These are phyloP conservation scores for Phalera bucephala DNA, from an alignment of 2,888 invertebrate species.

Conservation along the genomic window DNA sequence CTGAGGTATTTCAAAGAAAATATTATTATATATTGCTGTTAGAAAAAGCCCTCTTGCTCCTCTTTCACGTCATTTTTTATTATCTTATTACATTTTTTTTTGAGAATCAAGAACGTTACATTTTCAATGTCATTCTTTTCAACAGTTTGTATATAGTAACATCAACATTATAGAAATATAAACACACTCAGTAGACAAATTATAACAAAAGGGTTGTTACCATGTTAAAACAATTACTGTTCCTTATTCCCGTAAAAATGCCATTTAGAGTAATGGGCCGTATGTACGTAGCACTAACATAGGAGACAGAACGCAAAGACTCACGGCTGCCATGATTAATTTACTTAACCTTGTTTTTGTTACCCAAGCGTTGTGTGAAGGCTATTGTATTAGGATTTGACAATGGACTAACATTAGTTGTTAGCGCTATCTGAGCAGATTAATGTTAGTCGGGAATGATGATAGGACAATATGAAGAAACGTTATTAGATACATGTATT, in stretches of 20 bases:
- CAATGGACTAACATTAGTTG: constrained; percentile 26
- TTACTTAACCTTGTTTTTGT: constrained; percentile 23
- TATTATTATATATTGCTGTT: no score
- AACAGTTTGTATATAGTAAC: no score
- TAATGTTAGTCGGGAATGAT: constrained; percentile 1
- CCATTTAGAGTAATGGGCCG: neutral
- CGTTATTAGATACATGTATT: neutral
- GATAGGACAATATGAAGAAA: neutral
- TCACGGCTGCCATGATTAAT: constrained; percentile 15
- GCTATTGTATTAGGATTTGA: constrained; percentile 28
- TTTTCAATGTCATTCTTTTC: no score
- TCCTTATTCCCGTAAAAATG: neutral
- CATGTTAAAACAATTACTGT: no score
- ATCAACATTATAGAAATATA: no score
- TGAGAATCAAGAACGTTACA: no score
- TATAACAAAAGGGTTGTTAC: no score
- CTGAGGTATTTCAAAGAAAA: no score
- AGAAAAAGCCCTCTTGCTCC: no score
- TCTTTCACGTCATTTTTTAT: no score
- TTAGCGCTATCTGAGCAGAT: neutral
- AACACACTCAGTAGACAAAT: no score
- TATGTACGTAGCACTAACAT: neutral
- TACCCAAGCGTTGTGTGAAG: constrained; percentile 6
- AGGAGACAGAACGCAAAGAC: neutral
- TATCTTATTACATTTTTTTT: no score